phyloP scores from a whole-genome alignment of 2,797 vertebrate species.

The Okamejei kenojei region DNA sequence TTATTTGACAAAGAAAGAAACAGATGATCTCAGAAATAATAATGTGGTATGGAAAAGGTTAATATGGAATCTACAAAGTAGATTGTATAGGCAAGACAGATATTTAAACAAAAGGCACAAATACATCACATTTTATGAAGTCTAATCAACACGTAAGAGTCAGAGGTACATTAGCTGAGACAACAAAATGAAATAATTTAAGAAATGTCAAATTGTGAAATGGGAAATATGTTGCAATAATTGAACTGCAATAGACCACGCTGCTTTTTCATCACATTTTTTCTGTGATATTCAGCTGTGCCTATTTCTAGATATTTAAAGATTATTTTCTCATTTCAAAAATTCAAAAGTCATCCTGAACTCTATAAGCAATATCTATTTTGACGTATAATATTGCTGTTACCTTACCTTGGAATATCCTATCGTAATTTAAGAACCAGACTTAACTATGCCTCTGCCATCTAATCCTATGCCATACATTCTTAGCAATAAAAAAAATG shows the following conservation, averaged over 20 bases:
- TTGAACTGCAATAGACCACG: background rate
- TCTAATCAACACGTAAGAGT: background rate
- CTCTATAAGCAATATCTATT: background rate
- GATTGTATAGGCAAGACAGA: background rate
- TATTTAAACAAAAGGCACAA: background rate
- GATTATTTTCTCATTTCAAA: background rate
- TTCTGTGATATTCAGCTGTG: background rate
- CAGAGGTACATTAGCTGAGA: background rate
- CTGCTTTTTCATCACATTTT: background rate
- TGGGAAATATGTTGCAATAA: background rate
- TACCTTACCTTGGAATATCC: background rate
- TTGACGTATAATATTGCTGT: background rate
- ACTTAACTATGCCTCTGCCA: background rate
- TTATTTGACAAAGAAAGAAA: background rate
- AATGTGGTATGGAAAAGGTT: background rate
- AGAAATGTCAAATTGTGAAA: background rate
- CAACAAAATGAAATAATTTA: background rate
- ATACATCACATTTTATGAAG: background rate
- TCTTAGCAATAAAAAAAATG: background rate
- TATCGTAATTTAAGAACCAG: background rate
- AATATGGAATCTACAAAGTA: background rate
- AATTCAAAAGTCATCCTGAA: background rate
- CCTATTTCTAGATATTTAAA: background rate
- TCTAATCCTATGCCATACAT: background rate
- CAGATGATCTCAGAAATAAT: background rate